phyloP scores from a whole-genome alignment of 2,113 vertebrate species.

The Equus quagga region DNA sequence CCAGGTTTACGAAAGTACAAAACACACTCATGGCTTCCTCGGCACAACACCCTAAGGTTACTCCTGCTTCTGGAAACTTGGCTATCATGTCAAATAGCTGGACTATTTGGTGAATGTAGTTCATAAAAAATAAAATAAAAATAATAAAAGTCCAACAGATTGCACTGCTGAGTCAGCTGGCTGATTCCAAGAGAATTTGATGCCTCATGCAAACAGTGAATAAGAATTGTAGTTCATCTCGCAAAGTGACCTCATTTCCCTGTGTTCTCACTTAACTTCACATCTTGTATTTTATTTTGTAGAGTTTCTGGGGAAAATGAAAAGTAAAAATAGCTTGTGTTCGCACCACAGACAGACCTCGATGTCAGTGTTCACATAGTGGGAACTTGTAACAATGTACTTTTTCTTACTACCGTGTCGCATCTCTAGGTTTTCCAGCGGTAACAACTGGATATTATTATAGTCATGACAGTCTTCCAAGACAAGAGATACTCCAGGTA shows the following conservation, averaged over 20 bases:
- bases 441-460: not conserved
- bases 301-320: not conserved
- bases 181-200: not conserved
- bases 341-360: not conserved
- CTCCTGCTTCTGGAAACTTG: not conserved
- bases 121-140: not conserved
- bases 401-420: not conserved
- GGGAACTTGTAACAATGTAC: not conserved
- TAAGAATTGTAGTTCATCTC: not conserved
- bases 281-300: not conserved
- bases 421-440: not conserved
- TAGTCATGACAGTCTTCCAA: not conserved
- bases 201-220: not conserved
- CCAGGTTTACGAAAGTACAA: constrained; percentile 19
- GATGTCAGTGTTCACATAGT: not conserved
- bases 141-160: not conserved
- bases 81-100: not conserved
- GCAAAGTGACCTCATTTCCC: fast-evolving
- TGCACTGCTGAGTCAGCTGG: not conserved
- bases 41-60: not conserved
- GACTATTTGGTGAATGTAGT: not conserved
- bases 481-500: not conserved
- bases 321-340: not conserved
- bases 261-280: not conserved
- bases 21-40: not conserved